Base-by-base conservation (phyloP, 2,797 vertebrate species). In the Pampus argenteus region DNA sequence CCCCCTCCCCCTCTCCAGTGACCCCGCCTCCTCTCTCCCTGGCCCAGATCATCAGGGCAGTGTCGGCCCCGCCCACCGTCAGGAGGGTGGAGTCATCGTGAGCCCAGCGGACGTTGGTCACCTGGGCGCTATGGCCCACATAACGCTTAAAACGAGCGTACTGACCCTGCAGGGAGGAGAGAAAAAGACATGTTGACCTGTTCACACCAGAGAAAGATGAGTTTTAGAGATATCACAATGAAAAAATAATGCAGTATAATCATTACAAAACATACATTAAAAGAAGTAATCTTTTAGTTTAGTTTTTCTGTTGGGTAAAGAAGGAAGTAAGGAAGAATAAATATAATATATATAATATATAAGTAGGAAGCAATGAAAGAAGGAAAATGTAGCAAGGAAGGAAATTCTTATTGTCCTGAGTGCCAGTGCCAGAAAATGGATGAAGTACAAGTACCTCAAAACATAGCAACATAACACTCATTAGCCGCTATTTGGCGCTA, bases 131-230 rank as follows among this genome's bases (percentile, higher is more conserved):
- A 89, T 99, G 98, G 34, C 97, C 98, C 86, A 98, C 94, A 0
- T 99, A 99, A 51, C 95, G 97, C 90, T 98, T 99, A 85, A 97
- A 99, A 40, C 93, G 96, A 49, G 97, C 96, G n/a, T 95, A 96
- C 63, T 95, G 96, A 59, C 98, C 97, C 98, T 99, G 91, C 9
- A 18, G 34, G 8, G 38, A 38, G 10, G 6, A 3, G n/a, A 26
- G 13, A 26, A 11, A 49, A 6, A 62, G n/a, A 36, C 0, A 20
- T 7, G 8, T 10, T 29, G n/a, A 48, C 20, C 10, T 17, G 7
- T 48, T 52, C 18, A 45, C 13, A 28, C 13, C n/a, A 1, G 25
- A 10, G 26, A n/a, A n/a, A 6, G 14, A 57, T 38, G 5, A 29
- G 28, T 29, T n/a, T n/a, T n/a, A n/a, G 28, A 5, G 18, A n/a